A percentile compares a stretch with the other conserved stretches of the same genome.
Evolutionary conservation across 2,888 invertebrate genomes (phyloP).

Genomic region (Cryptocheilus praepositus): DNA sequence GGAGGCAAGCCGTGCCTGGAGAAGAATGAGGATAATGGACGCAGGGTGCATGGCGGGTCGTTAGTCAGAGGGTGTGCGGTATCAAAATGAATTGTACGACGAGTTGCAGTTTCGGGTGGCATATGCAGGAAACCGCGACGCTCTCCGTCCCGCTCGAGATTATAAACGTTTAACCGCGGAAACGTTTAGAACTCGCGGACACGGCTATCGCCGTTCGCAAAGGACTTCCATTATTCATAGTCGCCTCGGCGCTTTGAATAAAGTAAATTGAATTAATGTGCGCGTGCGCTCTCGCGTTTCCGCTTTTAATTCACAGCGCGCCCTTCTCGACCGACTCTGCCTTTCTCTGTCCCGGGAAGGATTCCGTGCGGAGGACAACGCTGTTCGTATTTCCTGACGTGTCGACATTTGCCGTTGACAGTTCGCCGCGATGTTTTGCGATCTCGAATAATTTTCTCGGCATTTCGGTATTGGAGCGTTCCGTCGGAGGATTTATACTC

Average conservation of each 20-base stretch:
- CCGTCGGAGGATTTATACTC: conserved; percentile 10
- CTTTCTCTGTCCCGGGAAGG: neutral
- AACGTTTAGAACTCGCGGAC: conserved; percentile 18
- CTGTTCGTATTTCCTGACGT: neutral
- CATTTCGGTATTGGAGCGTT: neutral
- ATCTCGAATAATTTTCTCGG: conserved; percentile 18
- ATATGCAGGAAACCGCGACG: conserved; percentile 8
- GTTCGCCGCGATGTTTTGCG: conserved; percentile 2
- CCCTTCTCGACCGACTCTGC: neutral
- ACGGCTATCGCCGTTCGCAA: conserved; percentile 19
- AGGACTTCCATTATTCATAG: conserved; percentile 39
- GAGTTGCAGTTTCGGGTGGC: neutral
- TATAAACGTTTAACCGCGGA: conserved; percentile 16
- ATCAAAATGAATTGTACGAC: conserved; percentile 12
- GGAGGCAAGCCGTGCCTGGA: neutral
- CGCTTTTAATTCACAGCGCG: neutral
- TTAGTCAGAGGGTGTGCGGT: conserved; percentile 6
- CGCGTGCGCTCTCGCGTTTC: neutral
- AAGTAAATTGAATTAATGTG: conserved; percentile 43
- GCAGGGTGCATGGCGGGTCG: neutral
- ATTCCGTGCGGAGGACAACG: neutral
- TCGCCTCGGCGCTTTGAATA: conserved; percentile 32
- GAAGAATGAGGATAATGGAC: too few species aligned
- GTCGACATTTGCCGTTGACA: conserved; percentile 17
- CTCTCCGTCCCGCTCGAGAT: conserved; percentile 18